Base-by-base conservation (phyloP, 2,888 invertebrate species). In the Anarsia innoxiella region DNA sequence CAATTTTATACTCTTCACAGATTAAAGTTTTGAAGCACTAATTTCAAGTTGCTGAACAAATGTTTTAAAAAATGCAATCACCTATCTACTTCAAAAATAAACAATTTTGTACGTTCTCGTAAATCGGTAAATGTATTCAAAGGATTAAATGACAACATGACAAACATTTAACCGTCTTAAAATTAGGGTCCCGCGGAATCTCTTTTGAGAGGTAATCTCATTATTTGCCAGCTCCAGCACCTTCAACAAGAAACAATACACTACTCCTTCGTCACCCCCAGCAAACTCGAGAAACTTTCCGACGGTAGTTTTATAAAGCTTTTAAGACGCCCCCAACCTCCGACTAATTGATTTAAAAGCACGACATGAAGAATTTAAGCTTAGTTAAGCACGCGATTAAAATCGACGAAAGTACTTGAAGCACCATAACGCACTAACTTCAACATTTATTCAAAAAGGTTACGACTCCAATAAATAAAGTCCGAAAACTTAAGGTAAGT, bases 341-440 rank as follows among this genome's bases (percentile, higher is more conserved):
- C 37, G 26, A 19, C 58, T 70, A 72, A 72, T 71, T 71, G 72
- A 72, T 70, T 71, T 66, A 65, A 59, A 58, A 56, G 51, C 53
- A 59, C 65, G 64, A 56, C 58, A 56, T 49, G 48, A 50, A 58
- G 51, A 56, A 59, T 60, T 65, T 66, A 61, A 67, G 56, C 46
- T 56, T 34, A 47, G 46, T 38, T 46, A 39, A 56, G 48, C 72
- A 71, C 69, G 71, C 70, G 45, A 71, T 51, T 59, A 28, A 35
- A 35, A 28, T 16, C 28, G 28, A 27, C 35, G 23, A 35, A 35
- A 35, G 13, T 33, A 26, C 33, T 23, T 12, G 14, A 33, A 26
- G 15, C 6, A 11, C 8, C 5, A 26, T 26, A 25, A 25, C n/a
- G 25, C n/a, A n/a, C 25, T n/a, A 9, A 25, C n/a, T 9, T 25